A percentile compares a stretch with the other conserved stretches of the same genome.
phyloP scores from a whole-genome alignment of 2,797 vertebrate genomes.

The Rhinichthys osculus region DNA sequence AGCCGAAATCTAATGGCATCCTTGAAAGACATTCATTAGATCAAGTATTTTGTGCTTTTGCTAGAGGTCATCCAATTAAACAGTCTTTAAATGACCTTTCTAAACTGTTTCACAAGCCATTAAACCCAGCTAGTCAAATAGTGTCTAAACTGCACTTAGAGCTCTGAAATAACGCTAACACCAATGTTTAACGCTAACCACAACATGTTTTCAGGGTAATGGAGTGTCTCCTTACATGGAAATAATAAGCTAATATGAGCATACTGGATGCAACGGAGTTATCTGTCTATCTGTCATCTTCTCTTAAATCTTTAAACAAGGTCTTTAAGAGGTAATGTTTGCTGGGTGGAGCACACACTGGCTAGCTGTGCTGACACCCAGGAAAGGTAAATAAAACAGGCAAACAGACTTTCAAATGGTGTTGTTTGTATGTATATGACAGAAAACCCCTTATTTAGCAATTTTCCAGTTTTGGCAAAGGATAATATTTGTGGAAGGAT shows the following conservation, averaged over 20 bases:
- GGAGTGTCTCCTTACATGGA: neutral
- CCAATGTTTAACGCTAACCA: neutral
- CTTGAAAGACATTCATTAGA: conserved; percentile 41
- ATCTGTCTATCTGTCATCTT: neutral
- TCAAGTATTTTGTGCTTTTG: conserved; percentile 20
- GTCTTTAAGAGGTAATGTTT: conserved; percentile 13
- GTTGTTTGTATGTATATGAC: conserved; percentile 15
- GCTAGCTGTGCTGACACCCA: conserved; percentile 22
- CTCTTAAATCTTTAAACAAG: neutral
- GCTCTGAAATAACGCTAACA: neutral
- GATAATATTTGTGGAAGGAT: conserved; percentile 46
- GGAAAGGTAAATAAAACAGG: conserved; percentile 44
- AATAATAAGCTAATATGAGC: neutral
- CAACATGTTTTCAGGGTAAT: conserved; percentile 3
- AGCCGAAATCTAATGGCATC: neutral
- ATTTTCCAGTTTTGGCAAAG: conserved; percentile 26
- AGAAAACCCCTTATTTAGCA: conserved; percentile 20
- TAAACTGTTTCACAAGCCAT: conserved; percentile 39
- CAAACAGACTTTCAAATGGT: conserved; percentile 26
- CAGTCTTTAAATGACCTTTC: conserved; percentile 24
- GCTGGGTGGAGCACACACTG: neutral
- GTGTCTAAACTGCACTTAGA: neutral
- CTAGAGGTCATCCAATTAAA: conserved; percentile 16
- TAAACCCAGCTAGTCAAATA: conserved; percentile 14
- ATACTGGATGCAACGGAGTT: neutral